Percentiles rank a stretch among this genome's conserved stretches.
Conservation (phyloP, 2,797 vertebrate species). For the Lithobates sylvaticus region DNA sequence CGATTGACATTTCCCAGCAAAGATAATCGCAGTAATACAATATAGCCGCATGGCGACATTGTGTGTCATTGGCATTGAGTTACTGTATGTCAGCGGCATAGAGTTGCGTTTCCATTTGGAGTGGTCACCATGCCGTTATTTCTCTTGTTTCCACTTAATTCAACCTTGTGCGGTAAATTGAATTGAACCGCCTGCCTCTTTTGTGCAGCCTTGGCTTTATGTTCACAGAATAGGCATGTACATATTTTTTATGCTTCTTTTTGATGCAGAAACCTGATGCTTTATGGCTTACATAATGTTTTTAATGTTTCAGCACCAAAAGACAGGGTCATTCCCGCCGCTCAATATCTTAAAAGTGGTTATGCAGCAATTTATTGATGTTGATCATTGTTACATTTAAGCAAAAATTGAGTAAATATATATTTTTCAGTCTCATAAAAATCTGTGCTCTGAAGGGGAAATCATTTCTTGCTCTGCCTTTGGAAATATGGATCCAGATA, state of each 20-base stretch:
- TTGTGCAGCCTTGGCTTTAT: not conserved
- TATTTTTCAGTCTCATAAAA: not conserved
- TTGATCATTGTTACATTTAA: not conserved
- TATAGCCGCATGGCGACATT: constrained; percentile 17
- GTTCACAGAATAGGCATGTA: not conserved
- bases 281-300: constrained; percentile 29
- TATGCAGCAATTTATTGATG: not conserved
- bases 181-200: constrained; percentile 31
- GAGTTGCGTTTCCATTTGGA: constrained; percentile 19
- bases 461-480: no score
- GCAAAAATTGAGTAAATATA: not conserved
- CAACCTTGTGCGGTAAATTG: constrained; percentile 39
- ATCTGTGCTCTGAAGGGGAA: no score
- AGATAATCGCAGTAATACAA: constrained; percentile 16
- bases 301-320: constrained; percentile 12
- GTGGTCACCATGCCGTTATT: not conserved
- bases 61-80: constrained; percentile 2
- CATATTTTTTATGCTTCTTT: not conserved
- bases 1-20: not conserved
- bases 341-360: not conserved
- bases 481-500: no score
- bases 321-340: not conserved
- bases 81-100: not conserved
- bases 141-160: constrained; percentile 39
- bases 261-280: not conserved